Base-by-base conservation (phyloP, 1,140 invertebrate species). In the Cylas formicarius region DNA sequence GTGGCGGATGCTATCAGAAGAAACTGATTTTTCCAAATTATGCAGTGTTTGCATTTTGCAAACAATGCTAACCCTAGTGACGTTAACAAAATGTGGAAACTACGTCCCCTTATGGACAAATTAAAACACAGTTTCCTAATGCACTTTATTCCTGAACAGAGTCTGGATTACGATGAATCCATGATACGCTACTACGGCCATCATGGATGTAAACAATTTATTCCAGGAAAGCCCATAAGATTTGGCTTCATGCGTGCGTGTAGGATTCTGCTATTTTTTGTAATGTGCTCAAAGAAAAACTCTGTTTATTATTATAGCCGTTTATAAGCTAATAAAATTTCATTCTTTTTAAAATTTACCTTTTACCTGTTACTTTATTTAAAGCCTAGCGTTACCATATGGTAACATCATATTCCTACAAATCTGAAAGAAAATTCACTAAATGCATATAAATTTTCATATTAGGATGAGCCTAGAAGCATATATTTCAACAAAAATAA, bases 21-120 rank as follows among this genome's bases (percentile, higher is more conserved):
- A 24, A 45, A 63, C 49, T 48, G 55, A 31, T 62, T 61, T 56
- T 20, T 49, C 13, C 52, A 61, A 43, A 63, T 62, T 52, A 48
- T 56, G 48, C 51, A 49, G 47, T 56, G 52, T 44, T 27, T 62
- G 32, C 57, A 65, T 54, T 55, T 48, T 44, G 50, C 44, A 23
- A 50, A 26, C 46, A 60, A 44, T 34, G 53, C 40, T 9, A 35
- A 29, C 10, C 16, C 27, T 9, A 19, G 43, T 36, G 10, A 10
- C 8, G 18, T 9, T 21, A 43, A 50, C 26, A 50, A 53, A 45
- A 29, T 36, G 24, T 49, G 16, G 11, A 52, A 52, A 41, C 17
- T 53, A n/a, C 22, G 48, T 14, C 33, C 37, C 9, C 29, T 50
- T 9, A 39, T 42, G 24, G 29, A 31, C 35, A 33, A 23, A 31